Base-by-base conservation (phyloP, 2,888 invertebrate genomes). In the Miltochrista miniata region DNA sequence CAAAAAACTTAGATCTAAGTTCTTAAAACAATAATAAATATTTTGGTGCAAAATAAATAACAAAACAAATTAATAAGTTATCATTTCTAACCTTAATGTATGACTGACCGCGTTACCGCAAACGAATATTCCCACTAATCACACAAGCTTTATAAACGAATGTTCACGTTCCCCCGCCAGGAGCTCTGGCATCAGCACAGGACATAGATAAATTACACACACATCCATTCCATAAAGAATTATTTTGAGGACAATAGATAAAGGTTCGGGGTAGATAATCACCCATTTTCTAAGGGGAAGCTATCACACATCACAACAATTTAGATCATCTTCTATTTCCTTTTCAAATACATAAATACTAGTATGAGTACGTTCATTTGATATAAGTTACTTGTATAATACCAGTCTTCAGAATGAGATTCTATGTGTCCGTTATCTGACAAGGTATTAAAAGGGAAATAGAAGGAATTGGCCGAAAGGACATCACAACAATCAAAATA, bases 221-320 rank as follows among this genome's bases (percentile, higher is more conserved):
- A 81, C 88, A 89, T 88, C 85, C 87, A 89, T 89, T 87, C 88
- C 88, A 90, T 87, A 84, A 90, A 87, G 79, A 88, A 87, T 86
- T 87, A 74, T 72, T 77, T 74, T 72, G 66, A 56, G 74, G 83
- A 84, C 81, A 74, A 83, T 81, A 84, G 72, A 79, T 79, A 79
- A 70, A 76, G 78, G 82, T 77, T 66, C 64, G 76, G 80, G 84
- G 74, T 72, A 74, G 65, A 71, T 74, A 64, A 72, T 73, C 76
- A 79, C 81, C 81, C 76, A 76, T 76, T 76, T 61, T 72, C 76
- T 81, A 81, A 75, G 74, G 81, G 81, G 71, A 63, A 74, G 71
- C 86, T 83, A 86, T 72, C 88, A 87, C 86, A 84, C 87, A 74
- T 79, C 80, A 84, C 82, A 63, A 76, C 63, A 76, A 77, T 79